Evolutionary conservation across 2,113 vertebrate genomes (phyloP).

Genomic region (Hiodon alosoides): DNA sequence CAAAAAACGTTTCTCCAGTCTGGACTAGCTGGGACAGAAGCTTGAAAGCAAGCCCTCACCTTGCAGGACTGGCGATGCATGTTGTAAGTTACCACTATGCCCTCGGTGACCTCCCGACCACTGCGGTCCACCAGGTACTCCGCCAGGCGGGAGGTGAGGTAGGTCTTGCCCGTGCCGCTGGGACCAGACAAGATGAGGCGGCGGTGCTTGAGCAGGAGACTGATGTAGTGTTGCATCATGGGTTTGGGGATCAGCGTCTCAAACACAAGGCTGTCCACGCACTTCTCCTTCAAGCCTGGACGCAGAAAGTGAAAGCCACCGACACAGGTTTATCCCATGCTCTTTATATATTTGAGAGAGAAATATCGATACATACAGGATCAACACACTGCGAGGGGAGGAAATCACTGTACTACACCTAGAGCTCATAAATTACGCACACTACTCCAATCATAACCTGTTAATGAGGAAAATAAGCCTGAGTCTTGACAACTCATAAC

Average conservation of each 20-base stretch:
- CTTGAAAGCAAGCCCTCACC: conserved; percentile 51
- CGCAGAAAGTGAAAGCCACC: background rate
- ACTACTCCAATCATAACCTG: background rate
- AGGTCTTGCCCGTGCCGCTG: conserved; percentile 90
- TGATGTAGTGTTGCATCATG: conserved; percentile 98
- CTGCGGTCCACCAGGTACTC: conserved; percentile 96
- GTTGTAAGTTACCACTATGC: conserved; percentile 88
- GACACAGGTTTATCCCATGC: background rate
- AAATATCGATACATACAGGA: background rate
- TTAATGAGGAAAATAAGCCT: background rate
- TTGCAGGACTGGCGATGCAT: conserved; percentile 98
- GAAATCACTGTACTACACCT: no score
- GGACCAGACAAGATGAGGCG: conserved; percentile 89
- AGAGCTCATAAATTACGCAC: background rate
- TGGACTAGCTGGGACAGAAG: background rate
- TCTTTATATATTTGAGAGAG: background rate
- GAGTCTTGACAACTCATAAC: background rate
- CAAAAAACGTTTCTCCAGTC: background rate
- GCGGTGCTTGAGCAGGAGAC: conserved; percentile 89
- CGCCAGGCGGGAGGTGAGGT: conserved; percentile 83
- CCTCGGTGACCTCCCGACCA: conserved; percentile 75
- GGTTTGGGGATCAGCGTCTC: conserved; percentile 95
- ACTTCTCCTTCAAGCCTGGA: conserved; percentile 91
- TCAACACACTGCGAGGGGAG: no score
- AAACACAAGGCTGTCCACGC: conserved; percentile 92